Base-by-base conservation (phyloP, 2,113 vertebrate species). In the Serilophus lunatus region DNA sequence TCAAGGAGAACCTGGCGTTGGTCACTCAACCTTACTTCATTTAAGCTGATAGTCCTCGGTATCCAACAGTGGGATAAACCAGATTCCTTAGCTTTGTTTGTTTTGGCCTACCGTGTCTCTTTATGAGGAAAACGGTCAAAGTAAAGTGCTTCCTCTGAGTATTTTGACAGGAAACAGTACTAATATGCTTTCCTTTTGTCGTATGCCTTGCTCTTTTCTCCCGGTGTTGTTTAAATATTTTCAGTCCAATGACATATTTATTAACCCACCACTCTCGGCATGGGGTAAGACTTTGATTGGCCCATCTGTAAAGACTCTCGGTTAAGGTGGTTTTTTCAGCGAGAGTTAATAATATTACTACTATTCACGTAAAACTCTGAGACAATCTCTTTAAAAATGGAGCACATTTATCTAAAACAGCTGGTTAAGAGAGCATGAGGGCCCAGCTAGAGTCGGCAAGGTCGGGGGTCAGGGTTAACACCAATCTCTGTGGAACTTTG, bases 391-490 rank as follows among this genome's bases (percentile, higher is more conserved):
- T 97, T 97, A 98, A 97, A 97, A 98, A 98, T 96, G 97, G 97
- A 94, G 87, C 95, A 95, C 98, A 97, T 98, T 99, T 99, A 99
- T 99, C 98, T 98, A 98, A 98, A 99, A 98, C 99, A 99, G 99
- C 99, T 99, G 99, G 98, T 96, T 97, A 95, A 97, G 97, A 97
- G 98, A 98, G 98, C 97, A 87, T 83, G 95, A 98, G 96, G 96
- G 97, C 98, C 97, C 98, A 98, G 97, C 97, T 97, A 98, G 98
- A 98, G 98, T 98, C 98, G 84, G 97, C 23, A 86, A 95, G 98
- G 98, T 98, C 97, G 97, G 91, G 97, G 99, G 98, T 99, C 98
- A 98, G 98, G 98, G 98, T 98, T 98, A 98, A 99, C 98, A 98
- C 98, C 98, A 98, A 98, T 98, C 98, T 98, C 97, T 91, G 97